Base-by-base conservation (phyloP, 1,140 invertebrate species). In the Eupristina koningsbergeri region DNA sequence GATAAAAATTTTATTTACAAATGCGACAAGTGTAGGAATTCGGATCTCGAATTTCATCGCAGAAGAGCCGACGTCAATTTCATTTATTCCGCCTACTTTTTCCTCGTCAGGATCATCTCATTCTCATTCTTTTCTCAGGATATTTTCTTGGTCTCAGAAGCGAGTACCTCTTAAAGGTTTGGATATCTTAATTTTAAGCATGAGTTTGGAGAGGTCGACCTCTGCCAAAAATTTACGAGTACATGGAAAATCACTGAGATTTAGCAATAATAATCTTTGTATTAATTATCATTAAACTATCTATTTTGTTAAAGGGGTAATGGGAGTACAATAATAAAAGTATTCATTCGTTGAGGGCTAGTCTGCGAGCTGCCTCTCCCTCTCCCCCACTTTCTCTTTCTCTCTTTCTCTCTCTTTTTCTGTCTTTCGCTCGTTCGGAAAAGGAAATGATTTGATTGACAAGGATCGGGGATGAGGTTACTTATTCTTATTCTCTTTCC, bases 1-100 rank as follows among this genome's bases (percentile, higher is more conserved):
- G 90, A 91, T 92, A 92, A 91, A 91, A 92, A 91, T 91, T 92
- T 91, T 92, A 91, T 91, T 92, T 91, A 92, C 91, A 91, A 91
- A 91, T 92, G 90, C 90, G 90, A 92, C 90, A 91, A 91, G 89
- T 91, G 89, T 92, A 90, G 90, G 90, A 91, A 91, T 91, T 90
- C 86, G 89, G 87, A 86, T 87, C 88, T 90, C 90, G 89, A 89
- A 87, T 89, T 86, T 89, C 89, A 84, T 89, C 88, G 86, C 86
- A 90, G 89, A 90, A 89, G 89, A 86, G 84, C 80, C 84, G 82
- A 86, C 84, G 76, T 85, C 87, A 84, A 85, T 84, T 50, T 50
- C 47, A 17, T 50, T 9, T 50, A 7, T 9, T 17, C 2, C 47
- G 15, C 47, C 47, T 5, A 41, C 19, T 19, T 19, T 22, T 15